Base-by-base conservation (phyloP, 2,113 vertebrate genomes). In the Hippotragus niger region DNA sequence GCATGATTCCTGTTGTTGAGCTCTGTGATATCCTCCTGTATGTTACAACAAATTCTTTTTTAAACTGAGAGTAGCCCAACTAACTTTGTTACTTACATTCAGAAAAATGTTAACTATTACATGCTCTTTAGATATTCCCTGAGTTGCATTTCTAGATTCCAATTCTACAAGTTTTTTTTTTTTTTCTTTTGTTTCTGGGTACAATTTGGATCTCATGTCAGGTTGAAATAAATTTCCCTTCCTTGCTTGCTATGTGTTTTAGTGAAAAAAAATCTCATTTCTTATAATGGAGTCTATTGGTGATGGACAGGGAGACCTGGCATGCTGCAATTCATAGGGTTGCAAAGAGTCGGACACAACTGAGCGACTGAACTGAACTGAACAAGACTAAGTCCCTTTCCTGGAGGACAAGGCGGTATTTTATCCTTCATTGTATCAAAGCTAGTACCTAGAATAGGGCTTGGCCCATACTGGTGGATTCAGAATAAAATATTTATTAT, bases 221-320 rank as follows among this genome's bases (percentile, higher is more conserved):
- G n/a, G 47, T 36, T 50, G 84, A 97, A 97, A 98, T 97, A 95
- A 94, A 97, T 95, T 97, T 89, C 83, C 80, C 57, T 81, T 80
- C 52, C 31, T 93, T 96, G 64, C 90, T 97, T 90, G 55, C 71
- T 96, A 74, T 96, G 67, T 94, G 93, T 93, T 98, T 97, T 95
- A 97, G 60, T 12, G 33, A 53, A 4, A 62, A 60, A 31, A 62
- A 67, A 5, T 1, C 23, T 2, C 6, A 94, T 95, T 97, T 98
- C 96, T 95, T 64, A 88, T 76, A 81, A 50, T 29, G 27, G 14
- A 81, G 7, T 91, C 60, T 97, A 64, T 92, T 50, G 50, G 50
- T 50, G 14, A 50, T 50, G 50, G 50, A 50, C 50, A 50, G 50
- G 50, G 50, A 50, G 50, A 14, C 50, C 50, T 15, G 50, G 50